These are phyloP conservation scores for Luidia sarsii DNA, from an alignment of 53 echinoderm and acorn worm species.

Conservation along the genomic window DNA sequence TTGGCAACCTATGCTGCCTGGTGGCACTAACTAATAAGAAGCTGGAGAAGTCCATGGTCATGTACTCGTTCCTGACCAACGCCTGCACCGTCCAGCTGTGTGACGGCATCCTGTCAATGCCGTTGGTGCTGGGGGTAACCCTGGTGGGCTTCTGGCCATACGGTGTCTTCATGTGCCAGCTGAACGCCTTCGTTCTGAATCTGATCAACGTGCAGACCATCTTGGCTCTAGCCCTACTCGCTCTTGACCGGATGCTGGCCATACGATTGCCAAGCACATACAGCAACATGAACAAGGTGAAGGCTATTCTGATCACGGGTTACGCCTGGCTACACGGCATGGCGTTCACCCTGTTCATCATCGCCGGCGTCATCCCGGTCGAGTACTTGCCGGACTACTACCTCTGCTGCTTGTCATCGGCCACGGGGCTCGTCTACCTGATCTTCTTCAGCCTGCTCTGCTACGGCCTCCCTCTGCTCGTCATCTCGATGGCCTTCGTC, in stretches of 20 bases:
- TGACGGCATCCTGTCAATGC: constrained; percentile 69
- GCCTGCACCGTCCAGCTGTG: constrained; percentile 62
- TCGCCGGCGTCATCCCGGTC: constrained; percentile 61
- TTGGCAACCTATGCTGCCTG: constrained; percentile 70
- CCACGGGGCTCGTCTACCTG: constrained; percentile 41
- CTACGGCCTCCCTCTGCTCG: constrained; percentile 64
- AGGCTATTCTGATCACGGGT: constrained; percentile 62
- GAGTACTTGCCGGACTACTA: constrained; percentile 69
- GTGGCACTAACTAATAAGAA: constrained; percentile 63
- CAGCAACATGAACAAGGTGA: constrained; percentile 51
- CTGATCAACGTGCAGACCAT: constrained; percentile 68
- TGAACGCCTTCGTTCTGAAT: constrained; percentile 81
- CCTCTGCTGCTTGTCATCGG: constrained; percentile 66
- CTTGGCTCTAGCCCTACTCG: constrained; percentile 62
- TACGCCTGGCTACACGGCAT: constrained; percentile 70
- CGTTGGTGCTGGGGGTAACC: constrained; percentile 63
- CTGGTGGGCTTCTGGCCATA: constrained; percentile 68
- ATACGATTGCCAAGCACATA: constrained; percentile 57
- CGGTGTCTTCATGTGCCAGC: constrained; percentile 65
- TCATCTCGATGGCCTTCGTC: constrained; percentile 63
- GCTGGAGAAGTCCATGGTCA: constrained; percentile 42
- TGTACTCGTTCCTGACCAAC: constrained; percentile 73
- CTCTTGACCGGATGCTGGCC: constrained; percentile 72
- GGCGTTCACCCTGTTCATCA: constrained; percentile 63
- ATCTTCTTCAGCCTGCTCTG: constrained; percentile 62